These are phyloP conservation scores for Oryzaephilus surinamensis DNA, from an alignment of 1,140 invertebrate genomes.

Conservation along the genomic window DNA sequence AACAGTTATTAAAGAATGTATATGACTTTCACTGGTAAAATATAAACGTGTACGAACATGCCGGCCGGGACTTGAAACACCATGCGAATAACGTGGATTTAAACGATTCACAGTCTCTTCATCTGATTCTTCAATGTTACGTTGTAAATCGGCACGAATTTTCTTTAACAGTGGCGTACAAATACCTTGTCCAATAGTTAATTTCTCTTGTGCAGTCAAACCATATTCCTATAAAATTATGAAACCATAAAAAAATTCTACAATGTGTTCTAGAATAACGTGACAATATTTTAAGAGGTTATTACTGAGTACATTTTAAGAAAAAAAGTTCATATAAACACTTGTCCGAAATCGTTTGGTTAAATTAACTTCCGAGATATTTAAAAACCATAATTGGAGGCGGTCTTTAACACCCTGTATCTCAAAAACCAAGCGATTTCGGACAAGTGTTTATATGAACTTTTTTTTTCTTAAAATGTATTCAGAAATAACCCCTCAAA, in stretches of 20 bases:
- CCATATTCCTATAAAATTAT: conserved; percentile 78
- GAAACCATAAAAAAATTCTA: conserved; percentile 4
- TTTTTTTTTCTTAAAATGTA: too few species aligned
- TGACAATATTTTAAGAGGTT: too few species aligned
- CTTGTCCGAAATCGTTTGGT: too few species aligned
- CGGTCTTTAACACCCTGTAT: too few species aligned
- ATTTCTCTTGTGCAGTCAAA: conserved; percentile 87
- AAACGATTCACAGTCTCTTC: conserved; percentile 90
- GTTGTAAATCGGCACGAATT: conserved; percentile 87
- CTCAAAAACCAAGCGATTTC: too few species aligned
- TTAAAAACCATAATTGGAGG: background rate
- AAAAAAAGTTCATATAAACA: too few species aligned
- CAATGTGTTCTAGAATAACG: too few species aligned
- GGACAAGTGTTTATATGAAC: too few species aligned
- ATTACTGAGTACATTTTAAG: too few species aligned
- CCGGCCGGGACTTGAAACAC: conserved; percentile 92
- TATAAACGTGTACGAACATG: conserved; percentile 96
- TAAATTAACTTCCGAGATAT: background rate
- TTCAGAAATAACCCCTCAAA: too few species aligned
- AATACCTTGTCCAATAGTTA: conserved; percentile 95
- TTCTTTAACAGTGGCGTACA: conserved; percentile 94
- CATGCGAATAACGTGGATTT: conserved; percentile 95
- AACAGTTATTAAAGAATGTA: conserved; percentile 94
- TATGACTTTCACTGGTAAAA: conserved; percentile 98
- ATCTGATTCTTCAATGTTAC: conserved; percentile 79